Percentiles rank a stretch among this genome's conserved stretches.
Conservation (phyloP, 1,140 invertebrate species). For the Hirudo medicinalis region DNA sequence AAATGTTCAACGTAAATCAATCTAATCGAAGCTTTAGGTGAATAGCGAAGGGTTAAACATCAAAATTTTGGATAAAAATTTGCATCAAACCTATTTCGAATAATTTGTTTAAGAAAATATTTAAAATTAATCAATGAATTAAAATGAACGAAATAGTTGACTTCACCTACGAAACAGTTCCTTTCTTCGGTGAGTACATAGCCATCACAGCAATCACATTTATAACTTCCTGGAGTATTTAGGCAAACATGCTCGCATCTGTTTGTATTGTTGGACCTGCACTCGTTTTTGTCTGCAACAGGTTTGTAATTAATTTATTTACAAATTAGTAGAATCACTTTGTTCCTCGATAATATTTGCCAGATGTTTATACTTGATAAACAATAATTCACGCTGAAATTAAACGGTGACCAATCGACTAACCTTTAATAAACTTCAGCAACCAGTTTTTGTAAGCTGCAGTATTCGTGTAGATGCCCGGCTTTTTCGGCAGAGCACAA, state of each 20-base stretch:
- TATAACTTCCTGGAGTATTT: constrained; percentile 10
- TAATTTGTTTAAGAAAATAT: too few species aligned
- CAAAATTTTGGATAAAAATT: too few species aligned
- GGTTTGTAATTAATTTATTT: not conserved
- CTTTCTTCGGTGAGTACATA: not conserved
- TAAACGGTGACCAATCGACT: not conserved
- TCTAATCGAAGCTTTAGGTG: too few species aligned
- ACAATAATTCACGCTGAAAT: too few species aligned
- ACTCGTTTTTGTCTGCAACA: constrained; percentile 5
- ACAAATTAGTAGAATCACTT: too few species aligned
- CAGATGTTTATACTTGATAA: too few species aligned
- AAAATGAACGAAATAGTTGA: too few species aligned
- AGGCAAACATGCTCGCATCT: constrained; percentile 8
- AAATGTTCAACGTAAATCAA: too few species aligned
- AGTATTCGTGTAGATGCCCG: constrained; percentile 11
- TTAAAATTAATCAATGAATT: too few species aligned
- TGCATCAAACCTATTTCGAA: too few species aligned
- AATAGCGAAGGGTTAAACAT: too few species aligned
- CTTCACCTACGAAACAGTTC: not conserved
- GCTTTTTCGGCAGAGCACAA: constrained; percentile 8
- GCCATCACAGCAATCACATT: constrained; percentile 8
- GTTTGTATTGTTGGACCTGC: not conserved
- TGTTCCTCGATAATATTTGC: too few species aligned
- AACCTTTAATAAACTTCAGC: not conserved
- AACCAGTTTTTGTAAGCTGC: not conserved